Evolutionary conservation across 2,113 vertebrate genomes (phyloP).

Genomic region (Brachirus orientalis): DNA sequence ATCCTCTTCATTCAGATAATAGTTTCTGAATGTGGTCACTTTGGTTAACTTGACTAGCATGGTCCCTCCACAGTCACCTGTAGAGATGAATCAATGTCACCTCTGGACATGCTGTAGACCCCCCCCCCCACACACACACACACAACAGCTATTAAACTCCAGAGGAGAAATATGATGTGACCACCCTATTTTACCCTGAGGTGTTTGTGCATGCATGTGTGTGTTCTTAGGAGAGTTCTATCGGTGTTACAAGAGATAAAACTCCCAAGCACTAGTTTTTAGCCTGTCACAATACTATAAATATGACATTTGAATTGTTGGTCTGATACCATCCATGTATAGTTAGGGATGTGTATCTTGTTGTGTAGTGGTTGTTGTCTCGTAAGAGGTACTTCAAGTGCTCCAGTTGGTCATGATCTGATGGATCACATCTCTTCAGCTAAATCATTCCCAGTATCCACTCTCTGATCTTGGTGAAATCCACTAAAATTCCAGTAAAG

Average conservation of each 20-base stretch:
- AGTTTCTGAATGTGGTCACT: constrained; percentile 12
- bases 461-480: too few species aligned
- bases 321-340: too few species aligned
- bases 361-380: too few species aligned
- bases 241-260: background rate
- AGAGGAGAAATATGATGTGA: constrained; percentile 28
- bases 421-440: too few species aligned
- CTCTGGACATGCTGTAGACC: constrained; percentile 10
- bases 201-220: background rate
- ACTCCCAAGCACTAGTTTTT: background rate
- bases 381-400: too few species aligned
- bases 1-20: background rate
- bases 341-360: too few species aligned
- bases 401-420: too few species aligned
- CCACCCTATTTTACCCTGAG: constrained; percentile 32
- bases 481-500: too few species aligned
- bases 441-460: too few species aligned
- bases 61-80: constrained; percentile 35
- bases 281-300: too few species aligned
- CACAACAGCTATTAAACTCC: constrained; percentile 4
- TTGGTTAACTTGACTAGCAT: constrained; percentile 21
- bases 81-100: constrained; percentile 59
- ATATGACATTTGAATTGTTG: too few species aligned
- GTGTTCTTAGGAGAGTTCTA: background rate
- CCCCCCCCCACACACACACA: background rate